These are phyloP conservation scores for Phortica variegata DNA, from an alignment of 1,140 invertebrate genomes.

Conservation along the genomic window DNA sequence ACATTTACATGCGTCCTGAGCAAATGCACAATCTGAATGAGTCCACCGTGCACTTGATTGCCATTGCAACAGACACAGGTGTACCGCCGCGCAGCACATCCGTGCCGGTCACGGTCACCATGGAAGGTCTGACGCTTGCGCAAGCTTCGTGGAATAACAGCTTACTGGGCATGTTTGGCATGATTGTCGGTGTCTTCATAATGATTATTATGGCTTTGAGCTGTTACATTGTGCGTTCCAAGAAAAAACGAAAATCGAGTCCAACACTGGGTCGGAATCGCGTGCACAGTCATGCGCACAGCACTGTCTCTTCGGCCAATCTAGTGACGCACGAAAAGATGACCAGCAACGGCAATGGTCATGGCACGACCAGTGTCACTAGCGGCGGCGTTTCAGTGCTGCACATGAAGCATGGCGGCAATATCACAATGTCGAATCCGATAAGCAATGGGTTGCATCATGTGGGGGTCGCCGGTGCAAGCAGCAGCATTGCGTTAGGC, in stretches of 20 bases:
- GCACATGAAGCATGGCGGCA: conserved; percentile 50
- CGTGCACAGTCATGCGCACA: conserved; percentile 52
- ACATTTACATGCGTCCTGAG: conserved; percentile 58
- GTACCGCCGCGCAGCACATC: conserved; percentile 51
- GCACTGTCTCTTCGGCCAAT: conserved; percentile 49
- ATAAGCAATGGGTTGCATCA: conserved; percentile 46
- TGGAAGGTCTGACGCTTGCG: conserved; percentile 46
- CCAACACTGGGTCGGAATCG: conserved; percentile 39
- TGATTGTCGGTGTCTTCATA: conserved; percentile 45
- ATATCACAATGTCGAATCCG: conserved; percentile 48
- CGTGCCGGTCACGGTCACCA: conserved; percentile 49
- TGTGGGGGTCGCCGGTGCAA: conserved; percentile 49
- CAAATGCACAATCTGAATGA: conserved; percentile 58
- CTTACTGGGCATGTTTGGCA: conserved; percentile 48
- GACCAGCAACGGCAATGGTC: conserved; percentile 34
- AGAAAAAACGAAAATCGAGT: conserved; percentile 40
- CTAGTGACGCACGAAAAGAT: conserved; percentile 52
- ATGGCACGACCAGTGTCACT: conserved; percentile 28
- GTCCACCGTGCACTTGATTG: conserved; percentile 68
- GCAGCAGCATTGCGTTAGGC: conserved; percentile 60
- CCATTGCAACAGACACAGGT: conserved; percentile 74
- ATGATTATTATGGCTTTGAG: conserved; percentile 46
- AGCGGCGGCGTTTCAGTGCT: conserved; percentile 46
- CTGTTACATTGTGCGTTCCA: conserved; percentile 49
- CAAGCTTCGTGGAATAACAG: conserved; percentile 41